phyloP scores from a whole-genome alignment of 2,113 vertebrate species.

The Mobula hypostoma region DNA sequence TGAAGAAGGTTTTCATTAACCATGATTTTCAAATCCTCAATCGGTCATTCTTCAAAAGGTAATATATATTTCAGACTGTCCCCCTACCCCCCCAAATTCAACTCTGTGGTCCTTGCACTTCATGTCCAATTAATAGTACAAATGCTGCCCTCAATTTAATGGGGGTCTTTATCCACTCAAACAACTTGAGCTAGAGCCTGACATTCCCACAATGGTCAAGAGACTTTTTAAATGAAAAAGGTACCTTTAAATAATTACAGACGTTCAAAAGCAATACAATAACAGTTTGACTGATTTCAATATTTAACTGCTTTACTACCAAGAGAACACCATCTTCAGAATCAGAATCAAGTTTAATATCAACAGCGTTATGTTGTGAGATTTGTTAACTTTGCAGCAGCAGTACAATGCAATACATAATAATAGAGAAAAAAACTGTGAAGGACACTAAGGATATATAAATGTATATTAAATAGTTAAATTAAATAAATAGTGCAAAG shows the following conservation, averaged over 20 bases:
- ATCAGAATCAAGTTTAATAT: too few relatives aligned
- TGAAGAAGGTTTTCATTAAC: constrained; percentile 36
- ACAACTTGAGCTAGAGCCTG: neutral
- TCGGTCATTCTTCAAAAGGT: constrained; percentile 21
- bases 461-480: too few relatives aligned
- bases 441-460: too few relatives aligned
- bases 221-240: neutral
- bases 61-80: constrained; percentile 24
- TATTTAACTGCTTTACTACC: neutral
- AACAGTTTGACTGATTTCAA: neutral
- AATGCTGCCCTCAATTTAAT: neutral
- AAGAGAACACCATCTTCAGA: too few relatives aligned
- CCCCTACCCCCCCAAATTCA: neutral
- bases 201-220: neutral
- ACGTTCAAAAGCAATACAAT: neutral
- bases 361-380: too few relatives aligned
- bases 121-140: constrained; percentile 2
- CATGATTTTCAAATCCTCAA: neutral
- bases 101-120: constrained; percentile 26
- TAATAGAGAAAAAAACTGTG: too few relatives aligned
- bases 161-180: neutral
- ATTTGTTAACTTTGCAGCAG: too few relatives aligned
- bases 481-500: too few relatives aligned
- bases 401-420: too few relatives aligned
- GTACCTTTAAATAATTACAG: neutral